Conservation (phyloP, 1,140 invertebrate genomes). For the Leptopilina boulardi region DNA sequence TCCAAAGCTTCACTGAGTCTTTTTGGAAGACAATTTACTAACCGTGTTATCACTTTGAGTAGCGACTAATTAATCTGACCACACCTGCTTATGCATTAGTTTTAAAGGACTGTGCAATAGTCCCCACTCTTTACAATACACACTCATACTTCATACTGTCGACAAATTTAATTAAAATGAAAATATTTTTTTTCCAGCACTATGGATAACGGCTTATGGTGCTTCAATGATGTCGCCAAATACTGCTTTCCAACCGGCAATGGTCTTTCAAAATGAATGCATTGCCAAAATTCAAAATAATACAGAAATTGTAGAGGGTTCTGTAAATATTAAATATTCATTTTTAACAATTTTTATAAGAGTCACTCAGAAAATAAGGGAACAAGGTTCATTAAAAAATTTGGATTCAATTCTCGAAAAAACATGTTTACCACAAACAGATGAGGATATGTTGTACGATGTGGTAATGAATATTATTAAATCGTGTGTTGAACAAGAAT, state of each 20-base stretch:
- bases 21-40: too few species aligned
- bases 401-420: not conserved
- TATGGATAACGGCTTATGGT: not conserved
- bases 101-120: too few species aligned
- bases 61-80: too few species aligned
- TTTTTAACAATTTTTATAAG: not conserved
- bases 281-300: not conserved
- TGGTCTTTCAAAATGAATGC: not conserved
- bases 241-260: not conserved
- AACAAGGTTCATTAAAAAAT: not conserved
- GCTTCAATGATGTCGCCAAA: not conserved
- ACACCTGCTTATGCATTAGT: too few species aligned
- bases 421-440: not conserved
- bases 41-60: too few species aligned
- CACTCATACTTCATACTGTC: too few species aligned
- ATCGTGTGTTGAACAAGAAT: not conserved
- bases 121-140: too few species aligned
- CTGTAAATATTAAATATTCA: not conserved
- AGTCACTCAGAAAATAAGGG: not conserved
- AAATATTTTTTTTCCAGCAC: not conserved
- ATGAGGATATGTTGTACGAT: not conserved
- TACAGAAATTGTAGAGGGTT: not conserved
- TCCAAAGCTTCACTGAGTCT: too few species aligned
- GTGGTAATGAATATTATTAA: not conserved
- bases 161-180: too few species aligned